Evolutionary conservation across 1,140 invertebrate species (phyloP).

Genomic region (Sipha flava): DNA sequence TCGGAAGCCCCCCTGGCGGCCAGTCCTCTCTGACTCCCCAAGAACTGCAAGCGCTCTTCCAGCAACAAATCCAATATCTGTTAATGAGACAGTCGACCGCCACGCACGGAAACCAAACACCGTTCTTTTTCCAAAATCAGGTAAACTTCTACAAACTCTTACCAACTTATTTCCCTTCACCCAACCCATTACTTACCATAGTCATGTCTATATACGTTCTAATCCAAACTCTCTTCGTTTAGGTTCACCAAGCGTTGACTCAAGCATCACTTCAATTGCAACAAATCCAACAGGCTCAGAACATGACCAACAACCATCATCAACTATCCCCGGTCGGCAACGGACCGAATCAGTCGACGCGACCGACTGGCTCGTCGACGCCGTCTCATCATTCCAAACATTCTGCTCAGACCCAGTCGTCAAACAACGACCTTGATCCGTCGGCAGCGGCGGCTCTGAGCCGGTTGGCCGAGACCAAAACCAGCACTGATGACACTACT

Average conservation of each 20-base stretch:
- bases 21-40: conserved; percentile 49
- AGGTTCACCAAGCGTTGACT: conserved; percentile 18
- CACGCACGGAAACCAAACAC: conserved; percentile 55
- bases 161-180: too few relatives aligned
- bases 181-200: conserved; percentile 34
- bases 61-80: conserved; percentile 64
- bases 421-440: conserved; percentile 45
- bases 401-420: conserved; percentile 44
- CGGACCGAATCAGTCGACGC: conserved; percentile 43
- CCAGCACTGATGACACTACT: conserved; percentile 84
- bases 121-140: conserved; percentile 74
- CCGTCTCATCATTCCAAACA: conserved; percentile 46
- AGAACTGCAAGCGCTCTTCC: conserved; percentile 56
- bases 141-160: conserved; percentile 44
- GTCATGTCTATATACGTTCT: too few relatives aligned
- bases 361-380: conserved; percentile 38
- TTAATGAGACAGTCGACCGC: conserved; percentile 53
- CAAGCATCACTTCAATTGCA: conserved; percentile 34
- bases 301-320: conserved; percentile 35
- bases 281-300: conserved; percentile 38
- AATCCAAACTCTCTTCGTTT: too few relatives aligned
- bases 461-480: conserved; percentile 48
- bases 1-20: background rate
- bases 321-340: conserved; percentile 42
- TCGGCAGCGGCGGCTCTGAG: conserved; percentile 45